Conservation (phyloP, 2,888 invertebrate species). For the Hirtodrosophila cameraria region DNA sequence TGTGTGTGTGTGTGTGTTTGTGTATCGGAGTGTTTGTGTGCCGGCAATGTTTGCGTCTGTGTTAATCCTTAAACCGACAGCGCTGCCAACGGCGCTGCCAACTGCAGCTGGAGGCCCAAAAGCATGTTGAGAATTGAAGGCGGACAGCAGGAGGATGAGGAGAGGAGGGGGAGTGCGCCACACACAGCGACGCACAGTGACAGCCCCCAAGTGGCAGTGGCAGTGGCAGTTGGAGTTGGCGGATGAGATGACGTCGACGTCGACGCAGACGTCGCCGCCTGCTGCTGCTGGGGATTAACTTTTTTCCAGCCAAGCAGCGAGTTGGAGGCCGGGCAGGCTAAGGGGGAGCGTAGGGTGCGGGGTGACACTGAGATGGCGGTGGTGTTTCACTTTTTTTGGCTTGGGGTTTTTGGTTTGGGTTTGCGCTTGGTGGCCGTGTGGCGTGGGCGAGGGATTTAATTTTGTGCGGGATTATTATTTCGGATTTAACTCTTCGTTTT, state of each 20-base stretch:
- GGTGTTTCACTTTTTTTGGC: conserved; percentile 35
- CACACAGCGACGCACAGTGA: conserved; percentile 67
- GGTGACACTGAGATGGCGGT: conserved; percentile 34
- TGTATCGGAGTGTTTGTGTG: conserved; percentile 44
- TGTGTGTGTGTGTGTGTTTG: conserved; percentile 26
- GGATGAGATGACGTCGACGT: conserved; percentile 67
- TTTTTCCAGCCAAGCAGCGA: conserved; percentile 73
- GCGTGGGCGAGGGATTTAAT: conserved; percentile 84
- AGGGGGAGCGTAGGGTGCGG: conserved; percentile 2
- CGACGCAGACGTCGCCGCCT: conserved; percentile 28
- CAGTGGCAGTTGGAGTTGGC: conserved; percentile 45
- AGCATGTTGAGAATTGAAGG: conserved; percentile 43
- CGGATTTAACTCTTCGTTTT: conserved; percentile 84
- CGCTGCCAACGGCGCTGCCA: conserved; percentile 72
- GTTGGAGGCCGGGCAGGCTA: conserved; percentile 4
- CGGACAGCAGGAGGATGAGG: background rate
- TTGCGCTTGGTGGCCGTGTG: conserved; percentile 71
- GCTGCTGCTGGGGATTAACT: conserved; percentile 74
- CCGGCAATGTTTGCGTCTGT: conserved; percentile 76
- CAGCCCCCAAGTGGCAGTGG: conserved; percentile 44
- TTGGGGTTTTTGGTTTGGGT: conserved; percentile 35
- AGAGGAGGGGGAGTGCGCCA: conserved; percentile 26
- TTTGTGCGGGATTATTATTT: conserved; percentile 84
- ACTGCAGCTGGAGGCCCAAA: conserved; percentile 70
- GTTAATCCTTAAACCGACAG: conserved; percentile 84